phyloP scores from a whole-genome alignment of 2,888 invertebrate species.

The Aspidapion aeneum region DNA sequence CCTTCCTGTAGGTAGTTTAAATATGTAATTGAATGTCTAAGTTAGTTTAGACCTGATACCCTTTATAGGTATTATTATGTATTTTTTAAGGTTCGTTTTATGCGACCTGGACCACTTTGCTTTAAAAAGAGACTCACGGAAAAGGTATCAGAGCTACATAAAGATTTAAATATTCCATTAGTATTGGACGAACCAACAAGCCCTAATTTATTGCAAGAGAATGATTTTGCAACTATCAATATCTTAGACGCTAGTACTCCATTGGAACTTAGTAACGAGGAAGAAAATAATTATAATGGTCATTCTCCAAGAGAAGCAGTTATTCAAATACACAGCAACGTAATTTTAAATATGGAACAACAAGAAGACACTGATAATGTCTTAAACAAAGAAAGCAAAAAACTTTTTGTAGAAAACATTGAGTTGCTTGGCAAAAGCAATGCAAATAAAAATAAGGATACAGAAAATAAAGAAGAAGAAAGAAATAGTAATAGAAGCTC shows the following conservation, averaged over 20 bases:
- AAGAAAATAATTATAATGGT: background rate
- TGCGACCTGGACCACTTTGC: background rate
- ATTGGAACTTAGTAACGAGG: background rate
- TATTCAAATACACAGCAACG: background rate
- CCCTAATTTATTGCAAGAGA: too few relatives aligned
- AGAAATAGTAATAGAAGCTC: background rate
- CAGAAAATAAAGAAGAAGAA: background rate
- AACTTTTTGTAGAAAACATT: too few relatives aligned
- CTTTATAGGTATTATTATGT: too few relatives aligned
- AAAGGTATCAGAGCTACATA: background rate
- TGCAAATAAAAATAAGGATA: too few relatives aligned
- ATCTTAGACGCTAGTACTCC: background rate
- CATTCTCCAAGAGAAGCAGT: background rate
- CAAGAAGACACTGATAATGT: background rate
- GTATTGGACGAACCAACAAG: background rate
- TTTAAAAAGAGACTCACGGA: background rate
- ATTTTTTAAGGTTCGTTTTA: background rate
- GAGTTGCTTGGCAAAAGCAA: too few relatives aligned
- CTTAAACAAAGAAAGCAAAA: too few relatives aligned
- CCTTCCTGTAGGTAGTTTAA: too few relatives aligned
- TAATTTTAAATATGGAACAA: background rate
- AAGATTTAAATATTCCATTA: background rate
- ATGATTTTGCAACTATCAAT: too few relatives aligned
- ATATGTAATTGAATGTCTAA: too few relatives aligned
- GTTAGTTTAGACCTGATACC: too few relatives aligned